Percentiles rank a stretch among this genome's conserved stretches.
Evolutionary conservation across 2,888 invertebrate genomes (phyloP).

Genomic region (Lydus trimaculatus): DNA sequence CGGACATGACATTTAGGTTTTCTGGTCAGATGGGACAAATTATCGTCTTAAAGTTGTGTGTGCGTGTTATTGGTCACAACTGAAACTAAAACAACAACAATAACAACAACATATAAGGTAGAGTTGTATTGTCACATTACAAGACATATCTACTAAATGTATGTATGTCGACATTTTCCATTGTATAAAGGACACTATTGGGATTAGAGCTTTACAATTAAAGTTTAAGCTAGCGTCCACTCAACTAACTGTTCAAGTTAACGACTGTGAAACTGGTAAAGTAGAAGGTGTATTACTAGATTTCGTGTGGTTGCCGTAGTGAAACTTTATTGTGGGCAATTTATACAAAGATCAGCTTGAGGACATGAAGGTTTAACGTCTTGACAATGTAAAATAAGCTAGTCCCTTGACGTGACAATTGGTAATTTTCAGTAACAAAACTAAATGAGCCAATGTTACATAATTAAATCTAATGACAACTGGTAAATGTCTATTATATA

Average conservation of each 20-base stretch:
- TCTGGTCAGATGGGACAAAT: not conserved
- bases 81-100: not conserved
- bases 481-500: too few relatives aligned
- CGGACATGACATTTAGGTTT: not conserved
- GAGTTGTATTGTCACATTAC: conserved; percentile 18
- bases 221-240: conserved; percentile 26
- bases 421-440: not conserved
- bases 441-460: not conserved
- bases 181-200: conserved; percentile 25
- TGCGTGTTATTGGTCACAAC: not conserved
- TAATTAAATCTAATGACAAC: not conserved
- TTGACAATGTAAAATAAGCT: not conserved
- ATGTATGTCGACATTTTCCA: conserved; percentile 18
- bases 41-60: not conserved
- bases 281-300: not conserved
- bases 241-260: conserved; percentile 27
- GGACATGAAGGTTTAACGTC: not conserved
- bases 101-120: not conserved
- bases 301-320: not conserved
- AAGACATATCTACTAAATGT: conserved; percentile 14
- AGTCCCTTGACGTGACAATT: not conserved
- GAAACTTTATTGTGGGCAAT: not conserved
- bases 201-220: conserved; percentile 31
- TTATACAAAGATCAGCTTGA: not conserved
- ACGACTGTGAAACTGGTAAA: conserved; percentile 24